phyloP scores from a whole-genome alignment of 2,888 invertebrate genomes.

The Calameuta pallipes region DNA sequence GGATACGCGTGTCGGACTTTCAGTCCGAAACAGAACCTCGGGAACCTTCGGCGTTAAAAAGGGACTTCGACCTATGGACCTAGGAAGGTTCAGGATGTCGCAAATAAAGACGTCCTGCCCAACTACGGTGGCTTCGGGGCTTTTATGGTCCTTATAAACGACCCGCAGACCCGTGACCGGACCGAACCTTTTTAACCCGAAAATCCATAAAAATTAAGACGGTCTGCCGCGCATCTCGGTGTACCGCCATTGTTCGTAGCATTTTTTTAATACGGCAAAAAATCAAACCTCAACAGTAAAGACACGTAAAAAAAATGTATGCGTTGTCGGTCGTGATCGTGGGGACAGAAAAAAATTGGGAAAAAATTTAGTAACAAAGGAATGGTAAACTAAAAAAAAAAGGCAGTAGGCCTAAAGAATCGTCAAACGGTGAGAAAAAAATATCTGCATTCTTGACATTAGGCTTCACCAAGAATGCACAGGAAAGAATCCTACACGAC shows the following conservation, averaged over 20 bases:
- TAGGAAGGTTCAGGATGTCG: conserved; percentile 18
- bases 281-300: conserved; percentile 44
- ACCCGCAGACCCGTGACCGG: conserved; percentile 13
- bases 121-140: conserved; percentile 16
- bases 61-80: conserved; percentile 18
- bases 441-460: not conserved
- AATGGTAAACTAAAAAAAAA: not conserved
- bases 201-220: conserved; percentile 57
- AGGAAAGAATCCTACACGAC: not conserved
- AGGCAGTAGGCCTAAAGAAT: not conserved
- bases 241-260: conserved; percentile 36
- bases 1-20: conserved; percentile 26
- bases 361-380: conserved; percentile 11
- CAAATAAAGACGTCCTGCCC: conserved; percentile 18
- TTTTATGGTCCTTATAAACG: conserved; percentile 21
- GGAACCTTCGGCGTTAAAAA: conserved; percentile 6
- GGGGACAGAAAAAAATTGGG: conserved; percentile 3
- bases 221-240: conserved; percentile 37
- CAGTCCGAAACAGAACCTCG: conserved; percentile 3
- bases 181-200: conserved; percentile 42
- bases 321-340: conserved; percentile 10
- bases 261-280: conserved; percentile 38
- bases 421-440: not conserved
- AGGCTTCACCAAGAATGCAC: not conserved
- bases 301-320: conserved; percentile 17